Evolutionary conservation across 1,140 invertebrate genomes (phyloP).

Genomic region (Drosophila bifasciata): DNA sequence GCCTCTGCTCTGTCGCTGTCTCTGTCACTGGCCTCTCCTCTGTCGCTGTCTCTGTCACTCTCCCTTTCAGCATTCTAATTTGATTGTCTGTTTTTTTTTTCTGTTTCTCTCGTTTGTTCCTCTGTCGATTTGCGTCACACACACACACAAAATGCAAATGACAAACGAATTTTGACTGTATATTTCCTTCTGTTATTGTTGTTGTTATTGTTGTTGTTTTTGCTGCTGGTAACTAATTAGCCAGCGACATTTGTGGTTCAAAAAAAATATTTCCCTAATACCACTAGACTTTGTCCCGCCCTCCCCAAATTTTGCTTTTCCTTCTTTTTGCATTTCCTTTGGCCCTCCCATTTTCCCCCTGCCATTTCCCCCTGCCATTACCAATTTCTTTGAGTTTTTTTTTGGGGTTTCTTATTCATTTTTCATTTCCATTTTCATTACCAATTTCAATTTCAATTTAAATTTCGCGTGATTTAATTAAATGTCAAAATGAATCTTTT

Average conservation of each 20-base stretch:
- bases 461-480: conserved; percentile 78
- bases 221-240: conserved; percentile 63
- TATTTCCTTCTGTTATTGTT: conserved; percentile 50
- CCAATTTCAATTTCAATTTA: conserved; percentile 32
- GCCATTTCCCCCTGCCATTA: conserved; percentile 24
- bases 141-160: conserved; percentile 74
- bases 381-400: conserved; percentile 11
- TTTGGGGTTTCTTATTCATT: no score
- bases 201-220: no score
- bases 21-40: not conserved
- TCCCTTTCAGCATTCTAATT: conserved; percentile 44
- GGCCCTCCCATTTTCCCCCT: conserved; percentile 11
- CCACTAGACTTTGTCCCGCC: conserved; percentile 18
- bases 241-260: conserved; percentile 64
- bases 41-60: not conserved
- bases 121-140: conserved; percentile 64
- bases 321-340: conserved; percentile 3
- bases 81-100: conserved; percentile 43
- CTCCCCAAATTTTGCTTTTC: not conserved
- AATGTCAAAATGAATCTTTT: conserved; percentile 67
- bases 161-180: conserved; percentile 44
- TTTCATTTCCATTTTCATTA: conserved; percentile 12
- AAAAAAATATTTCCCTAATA: no score
- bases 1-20: no score
- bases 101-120: conserved; percentile 16